A percentile compares a stretch with the other conserved stretches of the same genome.
Conservation (phyloP, 2,113 vertebrate genomes). For the Regulus satrapa region DNA sequence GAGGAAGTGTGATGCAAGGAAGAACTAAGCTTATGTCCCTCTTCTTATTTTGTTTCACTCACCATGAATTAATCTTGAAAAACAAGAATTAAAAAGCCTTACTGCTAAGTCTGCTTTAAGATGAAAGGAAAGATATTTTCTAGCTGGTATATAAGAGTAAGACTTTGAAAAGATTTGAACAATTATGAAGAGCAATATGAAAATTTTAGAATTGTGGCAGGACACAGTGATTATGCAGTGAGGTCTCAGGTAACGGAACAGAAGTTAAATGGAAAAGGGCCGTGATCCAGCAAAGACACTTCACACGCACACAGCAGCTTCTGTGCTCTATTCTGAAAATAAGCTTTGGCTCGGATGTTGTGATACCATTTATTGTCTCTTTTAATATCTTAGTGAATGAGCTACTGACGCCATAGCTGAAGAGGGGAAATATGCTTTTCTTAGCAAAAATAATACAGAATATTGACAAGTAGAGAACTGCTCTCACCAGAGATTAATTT, state of each 20-base stretch:
- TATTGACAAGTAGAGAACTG: not conserved
- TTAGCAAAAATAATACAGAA: not conserved
- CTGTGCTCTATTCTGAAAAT: not conserved
- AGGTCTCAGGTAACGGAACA: not conserved
- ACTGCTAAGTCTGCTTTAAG: not conserved
- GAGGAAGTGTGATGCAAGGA: not conserved
- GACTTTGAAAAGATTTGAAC: not conserved
- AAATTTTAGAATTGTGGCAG: not conserved
- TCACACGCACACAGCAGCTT: not conserved
- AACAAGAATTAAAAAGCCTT: not conserved
- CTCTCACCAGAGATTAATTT: not conserved
- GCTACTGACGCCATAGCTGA: not conserved
- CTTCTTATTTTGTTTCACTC: not conserved
- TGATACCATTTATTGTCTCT: not conserved
- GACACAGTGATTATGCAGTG: not conserved
- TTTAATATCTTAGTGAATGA: not conserved
- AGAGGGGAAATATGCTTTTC: not conserved
- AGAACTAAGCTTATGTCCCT: not conserved
- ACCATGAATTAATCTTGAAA: not conserved
- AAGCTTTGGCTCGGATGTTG: not conserved
- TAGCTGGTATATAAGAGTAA: not conserved
- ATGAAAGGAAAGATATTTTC: not conserved
- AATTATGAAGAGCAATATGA: not conserved
- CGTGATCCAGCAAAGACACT: not conserved
- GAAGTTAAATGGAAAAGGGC: not conserved